These are phyloP conservation scores for Phania funesta DNA, from an alignment of 2,888 invertebrate species.

Conservation along the genomic window DNA sequence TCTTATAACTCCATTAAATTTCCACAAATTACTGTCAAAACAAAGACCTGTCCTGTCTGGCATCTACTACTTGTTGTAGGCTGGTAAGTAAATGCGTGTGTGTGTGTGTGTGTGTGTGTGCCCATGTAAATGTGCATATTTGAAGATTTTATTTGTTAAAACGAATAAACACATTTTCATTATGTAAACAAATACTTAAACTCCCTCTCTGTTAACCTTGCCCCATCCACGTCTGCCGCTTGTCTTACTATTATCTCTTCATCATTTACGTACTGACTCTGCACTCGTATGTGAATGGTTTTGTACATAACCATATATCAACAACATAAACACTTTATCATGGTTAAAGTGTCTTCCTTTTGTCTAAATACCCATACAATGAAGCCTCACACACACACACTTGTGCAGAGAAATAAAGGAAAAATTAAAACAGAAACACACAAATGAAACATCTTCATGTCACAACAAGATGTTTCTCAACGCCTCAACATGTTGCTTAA, in stretches of 20 bases:
- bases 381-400: neutral
- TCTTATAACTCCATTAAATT: conserved; percentile 50
- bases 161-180: conserved; percentile 70
- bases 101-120: conserved; percentile 66
- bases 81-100: conserved; percentile 38
- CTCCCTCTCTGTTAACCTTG: conserved; percentile 3
- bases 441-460: conserved; percentile 63
- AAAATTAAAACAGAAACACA: conserved; percentile 15
- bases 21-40: conserved; percentile 53
- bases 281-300: neutral
- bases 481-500: conserved; percentile 67
- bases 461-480: conserved; percentile 64
- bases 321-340: conserved; percentile 66
- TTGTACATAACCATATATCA: conserved; percentile 56
- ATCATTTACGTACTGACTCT: conserved; percentile 25
- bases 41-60: conserved; percentile 37
- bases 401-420: neutral
- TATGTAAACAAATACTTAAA: conserved; percentile 60
- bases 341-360: conserved; percentile 50
- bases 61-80: conserved; percentile 18
- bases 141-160: conserved; percentile 67
- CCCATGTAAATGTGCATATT: conserved; percentile 51
- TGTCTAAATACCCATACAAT: conserved; percentile 21
- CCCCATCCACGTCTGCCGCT: neutral
- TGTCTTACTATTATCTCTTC: conserved; percentile 36